Evolutionary conservation across 2,888 invertebrate species (phyloP).

Genomic region (Galeruca laticollis): DNA sequence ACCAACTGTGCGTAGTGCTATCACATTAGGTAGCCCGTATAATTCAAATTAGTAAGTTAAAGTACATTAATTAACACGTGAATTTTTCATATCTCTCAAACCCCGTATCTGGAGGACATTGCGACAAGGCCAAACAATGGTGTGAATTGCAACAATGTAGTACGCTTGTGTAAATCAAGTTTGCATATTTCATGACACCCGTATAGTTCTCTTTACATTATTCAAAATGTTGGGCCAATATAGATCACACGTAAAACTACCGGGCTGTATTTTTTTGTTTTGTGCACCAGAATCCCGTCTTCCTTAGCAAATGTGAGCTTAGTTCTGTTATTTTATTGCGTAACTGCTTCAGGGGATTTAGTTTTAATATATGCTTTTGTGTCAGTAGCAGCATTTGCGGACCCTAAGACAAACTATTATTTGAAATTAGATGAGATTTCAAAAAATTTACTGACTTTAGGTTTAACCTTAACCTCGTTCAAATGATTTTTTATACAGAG

Average conservation of each 20-base stretch:
- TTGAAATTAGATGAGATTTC: not conserved
- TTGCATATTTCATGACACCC: slow-evolving; percentile 50
- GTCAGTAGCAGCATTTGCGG: not conserved
- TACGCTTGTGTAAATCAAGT: slow-evolving; percentile 57
- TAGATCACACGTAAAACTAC: slow-evolving; percentile 36
- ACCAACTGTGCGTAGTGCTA: slow-evolving; percentile 5
- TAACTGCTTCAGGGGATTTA: not conserved
- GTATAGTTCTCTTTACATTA: slow-evolving; percentile 51
- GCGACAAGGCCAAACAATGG: slow-evolving; percentile 1
- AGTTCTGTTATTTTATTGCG: not conserved
- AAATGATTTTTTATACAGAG: too few species aligned
- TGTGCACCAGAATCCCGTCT: not conserved
- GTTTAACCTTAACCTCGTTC: too few species aligned
- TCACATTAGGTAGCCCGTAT: not conserved
- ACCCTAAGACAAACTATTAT: too few species aligned
- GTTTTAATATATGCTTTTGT: not conserved
- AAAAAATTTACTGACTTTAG: too few species aligned
- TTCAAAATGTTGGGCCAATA: slow-evolving; percentile 44
- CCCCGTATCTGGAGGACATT: slow-evolving; percentile 19
- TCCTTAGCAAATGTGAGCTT: not conserved
- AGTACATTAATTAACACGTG: slow-evolving; percentile 19
- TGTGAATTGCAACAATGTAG: slow-evolving; percentile 47
- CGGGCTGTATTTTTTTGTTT: slow-evolving; percentile 23
- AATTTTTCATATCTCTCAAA: slow-evolving; percentile 21
- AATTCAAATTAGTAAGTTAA: not conserved